phyloP scores from a whole-genome alignment of 2,888 invertebrate genomes.

The Boloria selene region DNA sequence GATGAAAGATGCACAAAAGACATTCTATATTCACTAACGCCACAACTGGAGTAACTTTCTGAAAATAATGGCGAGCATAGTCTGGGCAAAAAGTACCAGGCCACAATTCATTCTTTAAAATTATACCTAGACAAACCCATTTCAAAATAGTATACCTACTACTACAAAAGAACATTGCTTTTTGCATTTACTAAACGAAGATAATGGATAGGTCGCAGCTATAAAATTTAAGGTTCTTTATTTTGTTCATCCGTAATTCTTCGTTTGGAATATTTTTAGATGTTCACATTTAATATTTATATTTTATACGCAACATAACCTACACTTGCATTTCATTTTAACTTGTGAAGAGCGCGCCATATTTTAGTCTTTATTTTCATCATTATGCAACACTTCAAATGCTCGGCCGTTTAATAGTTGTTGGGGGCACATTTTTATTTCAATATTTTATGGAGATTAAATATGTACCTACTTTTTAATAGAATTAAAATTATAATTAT shows the following conservation, averaged over 20 bases:
- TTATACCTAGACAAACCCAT: constrained; percentile 30
- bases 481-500: no score
- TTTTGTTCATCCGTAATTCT: constrained; percentile 15
- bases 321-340: background rate
- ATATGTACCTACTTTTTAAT: no score
- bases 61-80: constrained; percentile 56
- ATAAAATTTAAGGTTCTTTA: constrained; percentile 22
- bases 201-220: constrained; percentile 29
- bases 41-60: constrained; percentile 50
- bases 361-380: background rate
- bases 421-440: background rate
- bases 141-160: constrained; percentile 24
- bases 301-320: background rate
- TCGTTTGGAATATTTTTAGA: constrained; percentile 13
- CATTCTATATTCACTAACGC: constrained; percentile 42
- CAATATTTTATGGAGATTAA: background rate
- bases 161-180: constrained; percentile 30
- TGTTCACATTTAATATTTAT: constrained; percentile 1
- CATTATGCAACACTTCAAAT: background rate
- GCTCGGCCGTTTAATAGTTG: background rate
- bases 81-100: constrained; percentile 53
- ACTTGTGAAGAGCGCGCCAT: background rate
- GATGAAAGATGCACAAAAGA: constrained; percentile 41
- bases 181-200: constrained; percentile 32
- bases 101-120: constrained; percentile 35